Evolutionary conservation across 2,113 vertebrate species (phyloP), one percentile per base, ranked within the genome.

Genomic region (Montifringilla adamsi): DNA sequence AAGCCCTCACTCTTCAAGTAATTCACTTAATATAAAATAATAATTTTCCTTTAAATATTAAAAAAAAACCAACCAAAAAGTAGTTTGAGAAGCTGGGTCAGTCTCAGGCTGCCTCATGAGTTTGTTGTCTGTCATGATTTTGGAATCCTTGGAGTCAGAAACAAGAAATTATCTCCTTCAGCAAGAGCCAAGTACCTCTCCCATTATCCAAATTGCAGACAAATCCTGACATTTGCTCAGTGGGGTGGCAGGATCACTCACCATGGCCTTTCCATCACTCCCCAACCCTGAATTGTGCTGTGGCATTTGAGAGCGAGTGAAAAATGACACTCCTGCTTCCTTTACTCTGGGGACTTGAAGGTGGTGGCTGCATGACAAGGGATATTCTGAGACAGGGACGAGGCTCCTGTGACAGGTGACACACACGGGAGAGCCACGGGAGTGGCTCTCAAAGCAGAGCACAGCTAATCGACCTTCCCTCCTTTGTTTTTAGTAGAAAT

Each of bases 321-420:
- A 26, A 70, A 75, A 35, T 52, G 3, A 15, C 22, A 6, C 28
- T 46, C 16, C 41, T 28, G 37, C 44, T 30, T 56, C 22, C 13
- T 86, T 76, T 52, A 4, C 37, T 80, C 11, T 8, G 35, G 52
- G 73, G 37, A 15, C 11, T 37, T 10, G 11, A 4, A 30, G 44
- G 84, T 4, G 67, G 56, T 72, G 82, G 59, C 75, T 85, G 7
- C 60, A n/a, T 13, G 33, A 37, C 10, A 24, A 76, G 64, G 73
- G 59, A 44, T 0, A 0, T n/a, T n/a, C 26, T 8, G 76, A 41
- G 63, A 7, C 31, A 13, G 39, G 84, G n/a, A 70, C 1, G 2
- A 26, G 23, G 11, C 13, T 46, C 8, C 72, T n/a, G 13, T 31
- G 84, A 10, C 66, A 82, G 79, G 68, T 44, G 24, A 24, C 3